Evolutionary conservation across 2,113 vertebrate species (phyloP), one percentile per base, ranked within the genome.

Genomic region (Pogona vitticeps): DNA sequence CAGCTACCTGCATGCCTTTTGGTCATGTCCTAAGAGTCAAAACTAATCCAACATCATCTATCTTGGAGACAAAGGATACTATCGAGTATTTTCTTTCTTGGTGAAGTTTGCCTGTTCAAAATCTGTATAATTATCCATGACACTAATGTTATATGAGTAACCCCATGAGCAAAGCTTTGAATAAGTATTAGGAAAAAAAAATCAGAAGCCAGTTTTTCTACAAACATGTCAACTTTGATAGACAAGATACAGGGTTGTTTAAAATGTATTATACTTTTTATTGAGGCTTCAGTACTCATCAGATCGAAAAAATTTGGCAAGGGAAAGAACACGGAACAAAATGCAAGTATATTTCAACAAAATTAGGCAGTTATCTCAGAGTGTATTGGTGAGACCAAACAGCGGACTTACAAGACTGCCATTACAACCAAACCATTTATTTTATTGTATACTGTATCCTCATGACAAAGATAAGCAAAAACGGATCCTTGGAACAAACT

Each of bases 221-320:
- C 68, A 52, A 8, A 38, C 46, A 76, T 23, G 8, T 77, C 36
- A 70, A 77, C 20, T 12, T 36, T 58, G 46, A 58, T 33, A 46
- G 20, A 13, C 38, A 76, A 76, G 20, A 46, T 31, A 75, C 59
- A 26, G 3, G 38, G 46, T 36, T 36, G 58, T 52, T 52, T 86
- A 63, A 81, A 86, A 86, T 63, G 65, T 70, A 71, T 79, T 77
- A 85, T 65, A 79, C 70, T 46, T 80, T 75, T 86, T 86, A 72
- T 86, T 65, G 68, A 31, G 46, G 78, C 15, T 79, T 79, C 70
- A 80, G 80, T 72, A 81, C 33, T 80, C 31, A 46, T 14, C 21
- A 33, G 20, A 70, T 58, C 77, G 73, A 70, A 78, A 78, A 78
- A 23, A 15, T 68, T 68, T 56, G 59, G 46, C n/a, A 36, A 17